phyloP scores from a whole-genome alignment of 2,797 vertebrate genomes.

The Cossypha caffra region DNA sequence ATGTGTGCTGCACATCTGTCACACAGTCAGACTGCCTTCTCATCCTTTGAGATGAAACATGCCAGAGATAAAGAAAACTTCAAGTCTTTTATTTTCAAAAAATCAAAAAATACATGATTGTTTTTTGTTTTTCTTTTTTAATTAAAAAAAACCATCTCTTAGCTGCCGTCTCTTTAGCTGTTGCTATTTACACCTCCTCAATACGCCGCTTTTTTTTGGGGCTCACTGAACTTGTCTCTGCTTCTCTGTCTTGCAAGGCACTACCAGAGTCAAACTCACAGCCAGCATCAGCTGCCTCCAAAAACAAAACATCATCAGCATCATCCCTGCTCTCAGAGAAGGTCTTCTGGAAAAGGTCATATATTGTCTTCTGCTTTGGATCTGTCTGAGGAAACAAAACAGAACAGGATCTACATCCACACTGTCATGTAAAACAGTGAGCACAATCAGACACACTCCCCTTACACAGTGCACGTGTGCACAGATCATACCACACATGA shows the following conservation, averaged over 20 bases:
- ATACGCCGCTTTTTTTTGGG: constrained; percentile 74
- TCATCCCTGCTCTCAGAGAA: constrained; percentile 80
- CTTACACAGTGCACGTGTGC: background rate
- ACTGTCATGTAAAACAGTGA: background rate
- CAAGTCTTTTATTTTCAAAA: constrained; percentile 55
- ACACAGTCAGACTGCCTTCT: background rate
- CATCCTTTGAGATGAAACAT: background rate
- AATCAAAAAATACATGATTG: background rate
- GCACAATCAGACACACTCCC: background rate
- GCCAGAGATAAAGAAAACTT: background rate
- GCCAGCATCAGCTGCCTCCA: constrained; percentile 82
- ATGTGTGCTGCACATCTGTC: background rate
- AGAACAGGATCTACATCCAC: background rate
- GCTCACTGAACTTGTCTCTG: constrained; percentile 19
- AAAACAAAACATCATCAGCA: constrained; percentile 77
- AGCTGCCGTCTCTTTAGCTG: background rate
- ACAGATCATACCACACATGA: background rate
- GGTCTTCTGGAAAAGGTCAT: constrained; percentile 90
- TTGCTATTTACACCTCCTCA: constrained; percentile 63
- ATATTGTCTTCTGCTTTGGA: constrained; percentile 86
- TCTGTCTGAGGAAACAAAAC: constrained; percentile 75
- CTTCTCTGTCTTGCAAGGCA: background rate
- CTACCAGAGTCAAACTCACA: constrained; percentile 68
- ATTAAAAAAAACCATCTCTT: background rate
- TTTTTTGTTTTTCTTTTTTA: background rate